Conservation (phyloP, 2,888 invertebrate genomes). For the Agonopterix subpropinquella region DNA sequence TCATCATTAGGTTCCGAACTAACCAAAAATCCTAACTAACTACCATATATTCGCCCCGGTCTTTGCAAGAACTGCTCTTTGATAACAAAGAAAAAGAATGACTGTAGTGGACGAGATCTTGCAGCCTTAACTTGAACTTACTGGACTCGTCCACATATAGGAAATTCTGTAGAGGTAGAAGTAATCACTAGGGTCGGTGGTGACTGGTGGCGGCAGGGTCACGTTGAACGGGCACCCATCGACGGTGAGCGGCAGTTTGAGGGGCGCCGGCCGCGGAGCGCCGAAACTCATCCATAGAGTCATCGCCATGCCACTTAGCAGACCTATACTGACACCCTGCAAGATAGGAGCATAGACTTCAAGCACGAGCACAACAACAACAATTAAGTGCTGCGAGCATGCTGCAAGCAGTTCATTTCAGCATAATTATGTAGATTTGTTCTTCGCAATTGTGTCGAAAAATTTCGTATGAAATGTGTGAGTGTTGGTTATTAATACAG, state of each 20-base stretch:
- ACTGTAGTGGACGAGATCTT: no score
- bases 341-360: slow-evolving; percentile 15
- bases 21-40: no score
- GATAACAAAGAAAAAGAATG: not conserved
- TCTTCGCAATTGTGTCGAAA: no score
- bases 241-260: slow-evolving; percentile 72
- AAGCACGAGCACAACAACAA: not conserved
- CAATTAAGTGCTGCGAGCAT: no score
- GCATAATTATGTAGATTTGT: no score
- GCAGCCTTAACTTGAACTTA: slow-evolving; percentile 25
- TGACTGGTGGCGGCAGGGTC: slow-evolving; percentile 20
- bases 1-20: not conserved
- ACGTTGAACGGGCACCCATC: slow-evolving; percentile 71
- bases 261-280: slow-evolving; percentile 79
- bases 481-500: no score
- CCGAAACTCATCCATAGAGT: slow-evolving; percentile 92
- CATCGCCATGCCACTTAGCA: slow-evolving; percentile 78
- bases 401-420: no score
- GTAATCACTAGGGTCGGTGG: slow-evolving; percentile 43
- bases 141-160: slow-evolving; percentile 82
- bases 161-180: slow-evolving; percentile 83
- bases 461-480: no score
- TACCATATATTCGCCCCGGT: no score
- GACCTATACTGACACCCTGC: slow-evolving; percentile 82
- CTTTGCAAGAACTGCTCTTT: not conserved